Evolutionary conservation across 2,797 vertebrate genomes (phyloP).

Genomic region (Eleutherodactylus coqui): DNA sequence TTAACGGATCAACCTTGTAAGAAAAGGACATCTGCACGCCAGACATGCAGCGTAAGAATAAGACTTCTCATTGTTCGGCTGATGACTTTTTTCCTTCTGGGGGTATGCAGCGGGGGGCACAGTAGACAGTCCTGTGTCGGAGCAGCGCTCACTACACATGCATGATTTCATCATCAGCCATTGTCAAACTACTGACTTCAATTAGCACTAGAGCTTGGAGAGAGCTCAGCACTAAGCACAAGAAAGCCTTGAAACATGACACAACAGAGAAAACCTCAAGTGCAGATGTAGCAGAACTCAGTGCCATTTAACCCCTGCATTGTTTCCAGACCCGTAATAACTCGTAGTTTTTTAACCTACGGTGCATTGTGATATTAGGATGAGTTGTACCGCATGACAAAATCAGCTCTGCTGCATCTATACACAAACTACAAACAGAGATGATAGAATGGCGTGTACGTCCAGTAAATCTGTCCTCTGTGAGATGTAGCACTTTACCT

Average conservation of each 20-base stretch:
- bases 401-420: background rate
- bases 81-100: background rate
- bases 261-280: background rate
- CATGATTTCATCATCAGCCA: slow-evolving; percentile 26
- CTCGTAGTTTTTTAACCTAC: background rate
- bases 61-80: slow-evolving; percentile 8
- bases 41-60: slow-evolving; percentile 8
- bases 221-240: background rate
- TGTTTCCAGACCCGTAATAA: background rate
- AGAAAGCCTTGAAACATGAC: background rate
- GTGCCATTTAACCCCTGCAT: background rate
- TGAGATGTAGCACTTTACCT: slow-evolving; percentile 30
- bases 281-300: slow-evolving; percentile 18
- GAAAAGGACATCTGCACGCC: slow-evolving; percentile 21
- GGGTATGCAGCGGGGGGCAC: background rate
- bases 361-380: background rate
- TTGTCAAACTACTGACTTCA: background rate
- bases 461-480: background rate
- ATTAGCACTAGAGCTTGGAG: slow-evolving; percentile 18
- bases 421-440: background rate
- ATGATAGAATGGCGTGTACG: background rate
- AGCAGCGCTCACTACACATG: background rate
- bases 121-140: slow-evolving; percentile 22
- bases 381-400: background rate
- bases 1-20: slow-evolving; percentile 8